Percentiles rank a stretch among this genome's conserved stretches.
phyloP scores from a whole-genome alignment of 2,888 invertebrate genomes.

The Eilema caniola region DNA sequence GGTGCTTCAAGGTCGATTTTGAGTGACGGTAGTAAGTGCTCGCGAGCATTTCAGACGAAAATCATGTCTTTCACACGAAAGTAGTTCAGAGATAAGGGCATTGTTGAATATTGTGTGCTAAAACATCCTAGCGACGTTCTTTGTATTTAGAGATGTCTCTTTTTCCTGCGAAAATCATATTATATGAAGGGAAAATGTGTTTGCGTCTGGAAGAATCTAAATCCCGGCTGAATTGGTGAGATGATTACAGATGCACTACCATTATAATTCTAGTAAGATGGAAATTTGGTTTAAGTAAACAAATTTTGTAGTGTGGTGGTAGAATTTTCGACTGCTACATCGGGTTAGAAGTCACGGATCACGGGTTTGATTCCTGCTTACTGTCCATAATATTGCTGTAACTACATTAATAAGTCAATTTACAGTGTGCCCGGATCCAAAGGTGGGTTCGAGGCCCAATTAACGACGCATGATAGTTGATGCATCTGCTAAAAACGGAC shows the following conservation, averaged over 20 bases:
- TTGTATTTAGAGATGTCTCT: slow-evolving; percentile 6
- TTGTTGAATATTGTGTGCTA: slow-evolving; percentile 28
- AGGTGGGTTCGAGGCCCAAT: too few species aligned
- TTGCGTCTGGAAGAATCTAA: slow-evolving; percentile 2
- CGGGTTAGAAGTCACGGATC: too few species aligned
- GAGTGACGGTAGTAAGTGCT: slow-evolving; percentile 29
- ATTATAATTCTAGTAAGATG: neutral
- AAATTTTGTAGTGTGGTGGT: neutral
- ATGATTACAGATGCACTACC: slow-evolving; percentile 11
- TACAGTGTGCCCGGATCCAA: too few species aligned
- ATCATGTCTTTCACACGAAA: slow-evolving; percentile 24
- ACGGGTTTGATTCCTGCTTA: too few species aligned
- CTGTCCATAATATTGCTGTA: too few species aligned
- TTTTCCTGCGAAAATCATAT: slow-evolving; percentile 9
- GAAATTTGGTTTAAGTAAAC: neutral
- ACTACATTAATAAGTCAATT: too few species aligned
- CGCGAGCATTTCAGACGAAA: slow-evolving; percentile 17
- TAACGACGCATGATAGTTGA: too few species aligned
- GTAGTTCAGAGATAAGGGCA: slow-evolving; percentile 22
- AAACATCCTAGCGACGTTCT: slow-evolving; percentile 4
- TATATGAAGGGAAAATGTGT: slow-evolving; percentile 8
- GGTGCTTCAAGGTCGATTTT: slow-evolving; percentile 19
- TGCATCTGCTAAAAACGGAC: too few species aligned
- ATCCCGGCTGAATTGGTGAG: neutral
- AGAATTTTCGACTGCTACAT: too few species aligned